Conservation (phyloP, 2,888 invertebrate species). For the Scaptomyza cyrtandrae region DNA sequence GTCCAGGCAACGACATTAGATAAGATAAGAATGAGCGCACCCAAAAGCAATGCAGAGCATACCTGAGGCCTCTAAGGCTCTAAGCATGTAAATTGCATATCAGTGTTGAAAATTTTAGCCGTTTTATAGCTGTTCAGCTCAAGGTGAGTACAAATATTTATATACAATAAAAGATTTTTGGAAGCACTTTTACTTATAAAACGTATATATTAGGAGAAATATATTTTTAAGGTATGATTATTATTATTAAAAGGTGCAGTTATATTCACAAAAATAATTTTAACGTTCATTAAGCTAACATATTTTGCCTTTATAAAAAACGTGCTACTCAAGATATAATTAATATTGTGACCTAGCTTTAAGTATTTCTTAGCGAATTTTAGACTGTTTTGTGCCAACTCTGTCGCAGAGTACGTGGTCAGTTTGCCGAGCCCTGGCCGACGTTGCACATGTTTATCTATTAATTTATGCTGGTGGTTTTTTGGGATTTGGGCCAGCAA, state of each 20-base stretch:
- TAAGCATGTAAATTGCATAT: conserved; percentile 27
- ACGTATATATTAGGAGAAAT: too few relatives aligned
- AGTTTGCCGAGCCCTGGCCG: conserved; percentile 13
- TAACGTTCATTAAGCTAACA: too few relatives aligned
- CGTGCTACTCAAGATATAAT: too few relatives aligned
- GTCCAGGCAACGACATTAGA: conserved; percentile 46
- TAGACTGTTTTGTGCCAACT: neutral
- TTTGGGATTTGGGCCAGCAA: conserved; percentile 52
- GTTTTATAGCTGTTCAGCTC: neutral
- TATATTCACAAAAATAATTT: too few relatives aligned
- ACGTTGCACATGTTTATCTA: conserved; percentile 73
- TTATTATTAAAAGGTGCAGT: too few relatives aligned
- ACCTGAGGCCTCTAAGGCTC: conserved; percentile 13
- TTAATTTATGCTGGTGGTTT: conserved; percentile 81
- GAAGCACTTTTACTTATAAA: too few relatives aligned
- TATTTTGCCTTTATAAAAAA: too few relatives aligned
- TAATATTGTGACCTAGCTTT: neutral
- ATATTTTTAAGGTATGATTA: too few relatives aligned
- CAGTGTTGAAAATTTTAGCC: neutral
- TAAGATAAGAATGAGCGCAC: conserved; percentile 61
- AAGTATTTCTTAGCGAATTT: neutral
- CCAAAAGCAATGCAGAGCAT: conserved; percentile 23
- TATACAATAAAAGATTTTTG: too few relatives aligned
- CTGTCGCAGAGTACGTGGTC: conserved; percentile 53
- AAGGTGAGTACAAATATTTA: too few relatives aligned